Evolutionary conservation across 2,888 invertebrate species (phyloP).

Genomic region (Cordylochernes scorpioides): DNA sequence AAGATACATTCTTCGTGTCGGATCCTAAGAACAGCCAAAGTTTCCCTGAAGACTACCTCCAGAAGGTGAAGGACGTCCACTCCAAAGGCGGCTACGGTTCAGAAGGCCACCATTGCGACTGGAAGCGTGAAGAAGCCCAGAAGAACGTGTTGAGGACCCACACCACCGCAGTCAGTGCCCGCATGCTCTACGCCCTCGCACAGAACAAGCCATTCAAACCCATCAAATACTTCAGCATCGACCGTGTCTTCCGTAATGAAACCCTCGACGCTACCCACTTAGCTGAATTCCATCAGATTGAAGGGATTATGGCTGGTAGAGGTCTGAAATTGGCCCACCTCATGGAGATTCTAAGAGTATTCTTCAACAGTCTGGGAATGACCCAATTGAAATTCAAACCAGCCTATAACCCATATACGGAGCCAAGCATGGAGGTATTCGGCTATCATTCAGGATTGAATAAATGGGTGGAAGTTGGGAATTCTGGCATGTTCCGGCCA

Average conservation of each 20-base stretch:
- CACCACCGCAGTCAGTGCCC: conserved; percentile 86
- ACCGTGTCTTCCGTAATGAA: conserved; percentile 92
- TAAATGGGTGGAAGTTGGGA: conserved; percentile 71
- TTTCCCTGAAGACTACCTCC: conserved; percentile 63
- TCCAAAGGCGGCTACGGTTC: conserved; percentile 80
- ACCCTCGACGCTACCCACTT: conserved; percentile 93
- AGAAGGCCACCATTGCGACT: conserved; percentile 56
- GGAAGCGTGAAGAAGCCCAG: conserved; percentile 79
- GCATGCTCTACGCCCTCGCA: conserved; percentile 69
- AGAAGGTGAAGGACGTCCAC: conserved; percentile 63
- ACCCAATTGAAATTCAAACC: too few species aligned
- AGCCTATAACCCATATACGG: conserved; percentile 96
- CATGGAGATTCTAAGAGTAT: conserved; percentile 59
- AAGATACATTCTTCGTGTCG: conserved; percentile 90
- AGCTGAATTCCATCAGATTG: conserved; percentile 94
- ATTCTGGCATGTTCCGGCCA: conserved; percentile 88
- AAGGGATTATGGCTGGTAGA: conserved; percentile 78
- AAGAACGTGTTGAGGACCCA: conserved; percentile 90
- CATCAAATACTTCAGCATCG: conserved; percentile 88
- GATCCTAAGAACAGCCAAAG: conserved; percentile 29
- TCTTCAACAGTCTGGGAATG: conserved; percentile 68
- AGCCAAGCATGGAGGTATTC: conserved; percentile 98
- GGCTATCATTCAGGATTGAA: conserved; percentile 63
- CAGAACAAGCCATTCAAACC: conserved; percentile 68
- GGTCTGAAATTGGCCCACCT: conserved; percentile 70